These are phyloP conservation scores for Cylas formicarius DNA, from an alignment of 1,140 invertebrate genomes.

Conservation along the genomic window DNA sequence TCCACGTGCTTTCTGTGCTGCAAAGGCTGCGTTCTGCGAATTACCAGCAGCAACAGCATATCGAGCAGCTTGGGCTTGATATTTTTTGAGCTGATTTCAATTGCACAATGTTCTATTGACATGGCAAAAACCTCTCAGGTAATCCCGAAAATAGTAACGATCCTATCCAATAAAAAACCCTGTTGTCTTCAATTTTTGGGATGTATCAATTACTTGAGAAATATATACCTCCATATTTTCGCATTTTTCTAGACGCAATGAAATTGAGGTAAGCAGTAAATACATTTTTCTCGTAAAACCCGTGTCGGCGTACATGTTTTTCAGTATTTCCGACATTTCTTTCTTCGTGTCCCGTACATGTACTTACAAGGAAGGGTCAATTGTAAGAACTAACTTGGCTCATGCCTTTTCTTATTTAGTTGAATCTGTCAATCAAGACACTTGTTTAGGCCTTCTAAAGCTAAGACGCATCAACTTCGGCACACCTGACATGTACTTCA, in stretches of 20 bases:
- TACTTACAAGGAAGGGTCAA: conserved; percentile 34
- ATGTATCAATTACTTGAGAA: conserved; percentile 24
- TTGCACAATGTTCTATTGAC: conserved; percentile 31
- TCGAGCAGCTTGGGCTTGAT: conserved; percentile 27
- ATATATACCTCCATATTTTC: conserved; percentile 25
- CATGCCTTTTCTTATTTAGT: no score
- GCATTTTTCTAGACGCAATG: conserved; percentile 18
- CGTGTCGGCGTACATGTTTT: conserved; percentile 19
- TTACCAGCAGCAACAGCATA: no score
- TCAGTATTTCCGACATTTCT: conserved; percentile 34
- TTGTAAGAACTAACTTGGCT: conserved; percentile 34
- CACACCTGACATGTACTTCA: conserved; percentile 1
- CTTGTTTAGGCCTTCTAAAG: conserved; percentile 5
- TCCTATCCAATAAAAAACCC: conserved; percentile 34
- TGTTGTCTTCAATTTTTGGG: conserved; percentile 23
- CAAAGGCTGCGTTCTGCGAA: conserved; percentile 4
- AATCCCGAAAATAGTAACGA: conserved; percentile 36
- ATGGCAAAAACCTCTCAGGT: conserved; percentile 36
- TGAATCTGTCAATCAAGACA: no score
- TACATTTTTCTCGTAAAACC: conserved; percentile 19
- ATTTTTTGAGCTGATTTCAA: conserved; percentile 17
- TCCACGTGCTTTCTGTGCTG: conserved; percentile 7
- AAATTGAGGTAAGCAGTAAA: conserved; percentile 26
- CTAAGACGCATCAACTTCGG: no score
- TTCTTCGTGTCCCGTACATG: conserved; percentile 31